Evolutionary conservation across 2,888 invertebrate species (phyloP).

Genomic region (Scaptomyza caliginosa): DNA sequence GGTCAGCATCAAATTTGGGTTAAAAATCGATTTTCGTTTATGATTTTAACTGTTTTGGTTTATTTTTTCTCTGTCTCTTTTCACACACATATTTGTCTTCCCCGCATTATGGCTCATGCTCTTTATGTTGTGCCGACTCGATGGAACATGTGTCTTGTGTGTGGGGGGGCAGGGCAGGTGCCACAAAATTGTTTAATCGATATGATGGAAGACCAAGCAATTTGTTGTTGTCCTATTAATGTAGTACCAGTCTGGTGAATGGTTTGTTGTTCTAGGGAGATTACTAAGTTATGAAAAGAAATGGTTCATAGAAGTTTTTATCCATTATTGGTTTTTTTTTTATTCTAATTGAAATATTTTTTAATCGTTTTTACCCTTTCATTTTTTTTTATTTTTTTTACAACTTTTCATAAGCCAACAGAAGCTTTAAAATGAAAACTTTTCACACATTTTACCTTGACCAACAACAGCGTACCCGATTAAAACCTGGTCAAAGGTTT

Average conservation of each 20-base stretch:
- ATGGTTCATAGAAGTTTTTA: no score
- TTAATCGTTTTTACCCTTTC: not conserved
- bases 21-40: slow-evolving; percentile 77
- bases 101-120: slow-evolving; percentile 30
- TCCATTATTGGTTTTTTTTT: no score
- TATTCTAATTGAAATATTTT: no score
- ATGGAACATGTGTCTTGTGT: slow-evolving; percentile 15
- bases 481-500: slow-evolving; percentile 24
- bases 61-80: not conserved
- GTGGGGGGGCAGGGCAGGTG: slow-evolving; percentile 46
- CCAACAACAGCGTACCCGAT: slow-evolving; percentile 19
- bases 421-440: slow-evolving; percentile 14
- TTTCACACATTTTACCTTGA: slow-evolving; percentile 40
- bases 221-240: slow-evolving; percentile 48
- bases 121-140: slow-evolving; percentile 26
- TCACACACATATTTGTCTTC: slow-evolving; percentile 15
- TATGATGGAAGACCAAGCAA: slow-evolving; percentile 52
- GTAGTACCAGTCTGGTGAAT: slow-evolving; percentile 12
- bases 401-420: not conserved
- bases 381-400: not conserved
- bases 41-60: slow-evolving; percentile 42
- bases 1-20: slow-evolving; percentile 74
- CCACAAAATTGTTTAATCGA: slow-evolving; percentile 59
- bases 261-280: not conserved
- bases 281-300: not conserved